Base-by-base conservation (phyloP, 2,888 invertebrate species). In the Tinea trinotella region DNA sequence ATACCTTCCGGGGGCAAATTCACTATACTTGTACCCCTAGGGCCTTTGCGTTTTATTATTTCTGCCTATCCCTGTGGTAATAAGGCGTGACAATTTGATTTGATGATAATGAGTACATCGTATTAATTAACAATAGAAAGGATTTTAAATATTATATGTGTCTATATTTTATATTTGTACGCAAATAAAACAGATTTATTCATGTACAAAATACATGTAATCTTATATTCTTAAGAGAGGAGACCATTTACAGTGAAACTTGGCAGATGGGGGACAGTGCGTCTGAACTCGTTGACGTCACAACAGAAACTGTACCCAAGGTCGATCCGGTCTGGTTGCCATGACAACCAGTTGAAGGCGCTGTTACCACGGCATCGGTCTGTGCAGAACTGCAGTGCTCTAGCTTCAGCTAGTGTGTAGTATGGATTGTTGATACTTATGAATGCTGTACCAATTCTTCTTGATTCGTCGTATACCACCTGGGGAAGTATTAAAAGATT, bases 361-460 rank as follows among this genome's bases (percentile, higher is more conserved):
- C 68, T 60, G 65, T 90, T 90, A 59, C 90, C 72, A 55, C 88
- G 80, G 58, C 86, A 86, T 1, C 66, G 70, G 64, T 89, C 87
- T 0, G 74, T 67, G 63, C 90, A 90, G 64, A 90, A 85, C n/a
- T 76, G 75, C 13, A 81, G 63, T 1, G 64, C 66, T 5, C 71
- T 71, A 0, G 69, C 78, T 55, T 85, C 85, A 0, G 63, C 68
- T 18, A 68, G 61, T 0, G 74, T 76, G 63, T 81, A 79, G 69
- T 88, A 82, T 0, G 91, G 91, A 64, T 91, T 90, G 72, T 91
- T 91, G 55, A 90, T 83, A 44, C 89, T 87, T 4, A 91, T 64
- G 61, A 91, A 88, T 1, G 88, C 91, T 0, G 89, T 81, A 0
- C 89, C 91, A 2, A 80, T 65, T 6, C 80, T 73, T 0, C 68